Evolutionary conservation across 2,797 vertebrate species (phyloP), one percentile per base, ranked within the genome.

Genomic region (Vespertilio murinus): DNA sequence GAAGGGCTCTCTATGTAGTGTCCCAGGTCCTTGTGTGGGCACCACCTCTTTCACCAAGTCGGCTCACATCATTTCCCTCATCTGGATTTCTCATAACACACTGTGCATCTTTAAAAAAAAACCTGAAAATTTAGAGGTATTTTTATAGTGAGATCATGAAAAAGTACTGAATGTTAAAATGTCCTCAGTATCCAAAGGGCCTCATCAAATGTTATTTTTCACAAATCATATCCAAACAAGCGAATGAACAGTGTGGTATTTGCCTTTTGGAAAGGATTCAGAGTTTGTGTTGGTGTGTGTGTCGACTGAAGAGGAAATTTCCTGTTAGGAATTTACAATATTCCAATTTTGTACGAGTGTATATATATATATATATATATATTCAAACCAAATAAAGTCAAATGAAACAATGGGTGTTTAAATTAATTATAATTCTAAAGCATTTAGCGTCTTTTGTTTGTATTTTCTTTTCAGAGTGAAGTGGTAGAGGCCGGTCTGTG

Each of bases 391-490:
- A 69, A 9, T 61, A 28, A 94, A 90, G 77, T 67, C 20, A 65
- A 64, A 25, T 70, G 38, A 67, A 78, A 90, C 40, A 2, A 20
- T 23, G 71, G 49, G 22, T 40, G 7, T 81, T 89, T 85, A 82
- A 88, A 85, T 56, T 54, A 54, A 74, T 38, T 23, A 61, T 30
- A 16, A 17, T 74, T 94, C 75, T 77, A 28, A 33, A 87, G 77
- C 54, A 38, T 35, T 67, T 3, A 23, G 0, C n/a, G 22, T 52
- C 78, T 91, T 93, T 35, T 52, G 18, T 38, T 42, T 85, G 67
- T 56, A 2, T 88, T 91, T 95, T 89, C 40, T 90, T 95, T 96
- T 61, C 79, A 97, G 97, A 96, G 35, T 96, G 95, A 97, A 83
- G 64, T 4, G 3, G 12, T 45, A 0, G 22, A 54, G n/a, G 30